These are phyloP conservation scores for Caenorhabditis uteleia DNA, from an alignment of 2,888 invertebrate species.

Conservation along the genomic window DNA sequence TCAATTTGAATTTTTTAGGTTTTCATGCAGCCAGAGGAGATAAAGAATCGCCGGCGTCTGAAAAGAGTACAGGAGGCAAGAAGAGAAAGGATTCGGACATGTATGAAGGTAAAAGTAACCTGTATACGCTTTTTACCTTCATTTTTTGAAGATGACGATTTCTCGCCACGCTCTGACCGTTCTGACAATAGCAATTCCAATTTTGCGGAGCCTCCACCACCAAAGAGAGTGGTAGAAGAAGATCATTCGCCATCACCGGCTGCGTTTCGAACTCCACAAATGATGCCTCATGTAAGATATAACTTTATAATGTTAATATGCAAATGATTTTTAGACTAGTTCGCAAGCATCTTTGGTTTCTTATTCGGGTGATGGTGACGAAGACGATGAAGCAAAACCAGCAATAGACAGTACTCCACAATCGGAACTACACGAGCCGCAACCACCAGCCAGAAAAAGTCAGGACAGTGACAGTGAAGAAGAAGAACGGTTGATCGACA, in stretches of 20 bases:
- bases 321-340: constrained; percentile 12
- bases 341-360: constrained; percentile 37
- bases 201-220: constrained; percentile 44
- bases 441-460: constrained; percentile 33
- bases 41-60: constrained; percentile 1
- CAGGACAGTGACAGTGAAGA: constrained; percentile 38
- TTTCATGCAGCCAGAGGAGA: constrained; percentile 1
- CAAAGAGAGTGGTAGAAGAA: constrained; percentile 26
- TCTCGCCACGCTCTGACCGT: constrained; percentile 4
- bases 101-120: constrained; percentile 21
- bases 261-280: constrained; percentile 25
- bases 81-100: constrained; percentile 22
- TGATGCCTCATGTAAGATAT: constrained; percentile 35
- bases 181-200: constrained; percentile 2
- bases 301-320: neutral
- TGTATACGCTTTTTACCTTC: neutral
- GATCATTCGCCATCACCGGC: constrained; percentile 32
- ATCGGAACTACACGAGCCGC: constrained; percentile 30
- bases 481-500: constrained; percentile 42
- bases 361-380: constrained; percentile 35
- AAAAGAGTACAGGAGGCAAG: constrained; percentile 8
- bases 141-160: neutral
- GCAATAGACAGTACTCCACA: constrained; percentile 9
- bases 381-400: constrained; percentile 15
- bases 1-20: neutral